Conservation (phyloP, 2,888 invertebrate species). For the Eumerus sabulonum region DNA sequence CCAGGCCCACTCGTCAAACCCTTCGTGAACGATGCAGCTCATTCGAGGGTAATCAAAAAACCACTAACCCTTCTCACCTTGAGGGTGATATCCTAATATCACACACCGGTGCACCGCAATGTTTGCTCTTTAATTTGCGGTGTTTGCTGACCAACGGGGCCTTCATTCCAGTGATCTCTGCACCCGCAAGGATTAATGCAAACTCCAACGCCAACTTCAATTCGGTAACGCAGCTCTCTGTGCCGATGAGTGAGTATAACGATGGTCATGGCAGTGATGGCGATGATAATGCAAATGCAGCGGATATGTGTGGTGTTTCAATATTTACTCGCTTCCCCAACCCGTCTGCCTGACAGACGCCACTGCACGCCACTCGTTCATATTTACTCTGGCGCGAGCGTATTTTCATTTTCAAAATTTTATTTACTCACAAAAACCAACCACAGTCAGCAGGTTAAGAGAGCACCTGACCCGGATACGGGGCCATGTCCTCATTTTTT, state of each 20-base stretch:
- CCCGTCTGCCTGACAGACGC: background rate
- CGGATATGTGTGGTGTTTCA: constrained; percentile 56
- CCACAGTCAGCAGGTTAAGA: constrained; percentile 28
- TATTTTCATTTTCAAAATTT: constrained; percentile 64
- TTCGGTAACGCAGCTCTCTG: constrained; percentile 13
- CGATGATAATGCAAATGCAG: constrained; percentile 56
- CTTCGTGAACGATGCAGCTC: too few species aligned
- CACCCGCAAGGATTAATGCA: constrained; percentile 52
- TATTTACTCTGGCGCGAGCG: constrained; percentile 48
- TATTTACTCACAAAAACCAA: constrained; percentile 52
- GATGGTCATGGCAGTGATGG: constrained; percentile 1
- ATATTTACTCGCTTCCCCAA: constrained; percentile 37
- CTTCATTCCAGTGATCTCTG: constrained; percentile 38
- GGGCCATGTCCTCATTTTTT: constrained; percentile 55
- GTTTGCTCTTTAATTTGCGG: constrained; percentile 64
- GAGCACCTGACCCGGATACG: constrained; percentile 2
- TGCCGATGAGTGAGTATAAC: constrained; percentile 35
- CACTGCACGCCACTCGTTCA: constrained; percentile 2
- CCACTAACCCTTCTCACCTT: constrained; percentile 45
- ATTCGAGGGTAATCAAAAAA: constrained; percentile 27
- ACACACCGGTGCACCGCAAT: constrained; percentile 63
- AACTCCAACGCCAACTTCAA: constrained; percentile 28
- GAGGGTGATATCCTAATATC: constrained; percentile 63
- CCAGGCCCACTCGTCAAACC: too few species aligned
- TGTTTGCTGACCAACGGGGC: constrained; percentile 59